Evolutionary conservation across 2,113 vertebrate genomes (phyloP).

Genomic region (Prochilodus magdalenae): DNA sequence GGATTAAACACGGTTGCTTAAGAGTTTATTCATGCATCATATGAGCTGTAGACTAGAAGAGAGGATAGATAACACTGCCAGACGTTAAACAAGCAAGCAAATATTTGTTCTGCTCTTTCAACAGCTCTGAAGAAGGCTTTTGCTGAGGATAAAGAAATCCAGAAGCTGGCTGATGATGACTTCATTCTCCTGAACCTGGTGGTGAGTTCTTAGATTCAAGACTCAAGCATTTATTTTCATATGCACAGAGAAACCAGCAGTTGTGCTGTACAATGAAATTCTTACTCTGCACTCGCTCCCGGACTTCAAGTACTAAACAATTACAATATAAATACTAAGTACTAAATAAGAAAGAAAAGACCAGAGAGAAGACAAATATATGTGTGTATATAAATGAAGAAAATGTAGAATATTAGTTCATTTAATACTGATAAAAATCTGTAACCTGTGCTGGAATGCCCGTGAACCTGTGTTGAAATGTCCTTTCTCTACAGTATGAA

Average conservation of each 20-base stretch:
- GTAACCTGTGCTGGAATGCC: not conserved
- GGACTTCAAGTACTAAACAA: too few species aligned
- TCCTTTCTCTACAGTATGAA: constrained; percentile 83
- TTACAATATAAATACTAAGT: too few species aligned
- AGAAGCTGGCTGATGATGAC: constrained; percentile 86
- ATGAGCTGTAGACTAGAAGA: not conserved
- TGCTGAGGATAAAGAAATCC: constrained; percentile 84
- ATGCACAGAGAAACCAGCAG: too few species aligned
- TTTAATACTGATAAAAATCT: too few species aligned
- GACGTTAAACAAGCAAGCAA: constrained; percentile 5
- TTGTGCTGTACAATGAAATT: too few species aligned
- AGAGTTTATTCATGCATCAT: not conserved
- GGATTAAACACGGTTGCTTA: not conserved
- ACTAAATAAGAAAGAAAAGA: too few species aligned
- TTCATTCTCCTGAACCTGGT: constrained; percentile 91
- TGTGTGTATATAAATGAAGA: too few species aligned
- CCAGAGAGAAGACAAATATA: too few species aligned
- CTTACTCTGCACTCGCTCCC: too few species aligned
- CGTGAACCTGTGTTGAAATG: not conserved
- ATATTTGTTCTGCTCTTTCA: constrained; percentile 28
- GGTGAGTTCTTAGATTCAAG: constrained; percentile 81
- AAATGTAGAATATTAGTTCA: too few species aligned
- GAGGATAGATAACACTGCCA: not conserved
- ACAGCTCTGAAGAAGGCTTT: constrained; percentile 90
- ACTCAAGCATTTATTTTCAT: too few species aligned